These are phyloP conservation scores for Simalia tracyae DNA, from an alignment of 2,797 vertebrate genomes.

Conservation along the genomic window DNA sequence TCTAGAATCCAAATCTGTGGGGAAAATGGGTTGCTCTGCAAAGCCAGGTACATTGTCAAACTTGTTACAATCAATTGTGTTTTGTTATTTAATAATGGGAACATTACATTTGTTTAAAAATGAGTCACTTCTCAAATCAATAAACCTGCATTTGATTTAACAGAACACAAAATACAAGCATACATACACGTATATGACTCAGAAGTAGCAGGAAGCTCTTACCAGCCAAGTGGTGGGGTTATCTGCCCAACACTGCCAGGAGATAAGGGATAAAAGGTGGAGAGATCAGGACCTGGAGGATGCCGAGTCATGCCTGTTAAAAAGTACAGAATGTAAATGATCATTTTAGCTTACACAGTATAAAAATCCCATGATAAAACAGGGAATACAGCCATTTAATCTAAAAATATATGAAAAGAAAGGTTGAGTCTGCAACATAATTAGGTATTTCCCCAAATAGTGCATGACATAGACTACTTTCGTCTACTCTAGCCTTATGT, in stretches of 20 bases:
- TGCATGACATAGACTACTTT: conserved; percentile 21
- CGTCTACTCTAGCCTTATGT: not conserved
- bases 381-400: not conserved
- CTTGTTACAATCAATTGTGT: conserved; percentile 47
- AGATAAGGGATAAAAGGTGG: conserved; percentile 96
- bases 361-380: conserved; percentile 9
- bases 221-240: conserved; percentile 98
- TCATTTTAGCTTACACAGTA: conserved; percentile 34
- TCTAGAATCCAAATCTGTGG: not conserved
- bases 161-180: conserved; percentile 8
- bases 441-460: not conserved
- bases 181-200: conserved; percentile 10
- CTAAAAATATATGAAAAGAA: conserved; percentile 10
- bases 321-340: conserved; percentile 54
- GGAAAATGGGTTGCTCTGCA: not conserved
- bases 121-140: conserved; percentile 34
- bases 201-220: conserved; percentile 72
- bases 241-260: conserved; percentile 95
- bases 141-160: conserved; percentile 12
- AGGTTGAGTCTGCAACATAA: not conserved
- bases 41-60: conserved; percentile 39
- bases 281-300: conserved; percentile 91
- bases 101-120: conserved; percentile 40
- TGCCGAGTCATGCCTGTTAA: conserved; percentile 91
- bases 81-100: conserved; percentile 63